phyloP scores from a whole-genome alignment of 2,797 vertebrate species.

The Pipistrellus nathusii region DNA sequence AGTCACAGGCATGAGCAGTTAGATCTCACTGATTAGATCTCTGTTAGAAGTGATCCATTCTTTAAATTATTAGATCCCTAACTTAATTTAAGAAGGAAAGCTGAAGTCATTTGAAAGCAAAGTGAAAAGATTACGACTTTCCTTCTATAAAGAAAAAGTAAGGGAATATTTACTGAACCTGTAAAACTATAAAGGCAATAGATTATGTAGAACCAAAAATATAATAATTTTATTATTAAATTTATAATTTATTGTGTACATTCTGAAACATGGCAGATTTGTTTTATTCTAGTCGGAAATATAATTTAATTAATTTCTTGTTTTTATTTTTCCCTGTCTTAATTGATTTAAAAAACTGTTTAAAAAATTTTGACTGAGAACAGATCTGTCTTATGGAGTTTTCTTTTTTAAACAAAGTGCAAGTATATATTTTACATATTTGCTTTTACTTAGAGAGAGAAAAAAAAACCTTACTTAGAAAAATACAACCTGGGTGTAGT shows the following conservation, averaged over 20 bases:
- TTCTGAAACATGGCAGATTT: conserved; percentile 19
- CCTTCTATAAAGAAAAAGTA: not conserved
- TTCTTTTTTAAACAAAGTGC: conserved; percentile 74
- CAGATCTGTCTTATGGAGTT: conserved; percentile 60
- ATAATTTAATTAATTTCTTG: conserved; percentile 32
- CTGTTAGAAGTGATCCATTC: not conserved
- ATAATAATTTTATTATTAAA: not conserved
- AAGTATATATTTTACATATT: conserved; percentile 78
- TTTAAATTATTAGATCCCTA: conserved; percentile 34
- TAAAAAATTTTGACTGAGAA: conserved; percentile 69
- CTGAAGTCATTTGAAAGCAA: conserved; percentile 20
- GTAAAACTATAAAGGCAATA: conserved; percentile 34
- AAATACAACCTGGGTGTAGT: conserved; percentile 79
- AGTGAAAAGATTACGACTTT: conserved; percentile 47
- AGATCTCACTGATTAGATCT: not conserved
- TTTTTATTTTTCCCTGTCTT: conserved; percentile 54
- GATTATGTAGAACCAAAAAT: conserved; percentile 40
- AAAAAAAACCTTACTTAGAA: conserved; percentile 76
- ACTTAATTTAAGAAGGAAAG: conserved; percentile 42
- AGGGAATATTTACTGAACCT: conserved; percentile 31
- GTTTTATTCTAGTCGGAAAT: conserved; percentile 40
- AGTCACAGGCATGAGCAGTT: not conserved
- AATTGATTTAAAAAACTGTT: conserved; percentile 62
- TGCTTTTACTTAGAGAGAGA: conserved; percentile 71
- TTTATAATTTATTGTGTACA: not conserved